Conservation (phyloP, 2,113 vertebrate genomes). For the Daboia siamensis region DNA sequence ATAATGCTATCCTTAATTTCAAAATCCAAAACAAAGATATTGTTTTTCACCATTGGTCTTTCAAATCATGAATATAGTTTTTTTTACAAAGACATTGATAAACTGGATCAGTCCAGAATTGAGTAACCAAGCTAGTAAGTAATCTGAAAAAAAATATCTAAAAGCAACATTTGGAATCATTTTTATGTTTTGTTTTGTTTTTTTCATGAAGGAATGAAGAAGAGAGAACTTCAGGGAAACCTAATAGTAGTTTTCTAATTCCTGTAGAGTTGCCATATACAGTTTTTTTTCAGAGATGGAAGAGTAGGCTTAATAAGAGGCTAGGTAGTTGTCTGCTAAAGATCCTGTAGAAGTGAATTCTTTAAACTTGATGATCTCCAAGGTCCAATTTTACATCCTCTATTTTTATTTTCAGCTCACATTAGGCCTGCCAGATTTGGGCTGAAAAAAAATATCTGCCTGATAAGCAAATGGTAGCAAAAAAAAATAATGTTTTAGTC, state of each 20-base stretch:
- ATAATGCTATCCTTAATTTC: not conserved
- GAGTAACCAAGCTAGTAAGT: not conserved
- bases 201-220: not conserved
- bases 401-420: not conserved
- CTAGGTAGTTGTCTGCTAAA: not conserved
- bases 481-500: not conserved
- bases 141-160: not conserved
- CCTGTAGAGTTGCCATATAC: not conserved
- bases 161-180: not conserved
- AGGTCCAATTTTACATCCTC: not conserved
- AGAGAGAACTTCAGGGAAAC: not conserved
- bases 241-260: not conserved
- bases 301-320: not conserved
- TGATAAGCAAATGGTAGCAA: not conserved
- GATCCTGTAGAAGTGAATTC: not conserved
- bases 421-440: not conserved
- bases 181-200: not conserved
- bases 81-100: not conserved
- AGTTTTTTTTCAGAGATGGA: not conserved
- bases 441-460: not conserved
- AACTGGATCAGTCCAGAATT: not conserved
- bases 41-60: not conserved
- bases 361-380: not conserved
- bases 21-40: not conserved
- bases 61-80: not conserved